These are phyloP conservation scores for Batillaria attramentaria DNA, from an alignment of 1,140 invertebrate genomes.

Conservation along the genomic window DNA sequence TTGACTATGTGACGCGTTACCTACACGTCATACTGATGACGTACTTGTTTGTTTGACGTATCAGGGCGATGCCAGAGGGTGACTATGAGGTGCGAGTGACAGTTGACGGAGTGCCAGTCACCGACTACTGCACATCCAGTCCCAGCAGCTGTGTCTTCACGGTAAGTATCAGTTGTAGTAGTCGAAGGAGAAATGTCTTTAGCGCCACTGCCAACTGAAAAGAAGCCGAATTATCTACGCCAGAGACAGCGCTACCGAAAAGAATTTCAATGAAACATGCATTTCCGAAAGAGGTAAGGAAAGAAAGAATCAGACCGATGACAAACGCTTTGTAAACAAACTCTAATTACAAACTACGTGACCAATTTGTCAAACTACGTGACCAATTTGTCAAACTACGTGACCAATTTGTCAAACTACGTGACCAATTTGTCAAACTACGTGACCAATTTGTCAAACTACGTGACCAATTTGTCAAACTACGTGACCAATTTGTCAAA, in stretches of 20 bases:
- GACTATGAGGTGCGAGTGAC: constrained; percentile 47
- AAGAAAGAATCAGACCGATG: not conserved
- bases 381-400: too few relatives aligned
- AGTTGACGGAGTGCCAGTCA: constrained; percentile 50
- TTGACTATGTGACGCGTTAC: too few relatives aligned
- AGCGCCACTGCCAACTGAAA: too few relatives aligned
- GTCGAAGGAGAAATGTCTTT: not conserved
- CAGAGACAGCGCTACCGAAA: not conserved
- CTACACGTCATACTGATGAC: not conserved
- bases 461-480: too few relatives aligned
- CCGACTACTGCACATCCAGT: constrained; percentile 37
- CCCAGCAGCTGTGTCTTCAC: constrained; percentile 36
- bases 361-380: too few relatives aligned
- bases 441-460: too few relatives aligned
- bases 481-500: too few relatives aligned
- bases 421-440: too few relatives aligned
- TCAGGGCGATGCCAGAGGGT: constrained; percentile 47
- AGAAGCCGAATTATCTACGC: not conserved
- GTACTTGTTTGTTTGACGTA: constrained; percentile 11
- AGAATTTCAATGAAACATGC: not conserved
- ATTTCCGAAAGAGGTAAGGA: not conserved
- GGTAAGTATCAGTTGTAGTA: constrained; percentile 23
- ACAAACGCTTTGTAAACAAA: not conserved
- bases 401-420: too few relatives aligned
- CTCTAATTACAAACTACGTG: too few relatives aligned